Conservation (phyloP, 2,113 vertebrate genomes). For the Circaetus gallicus region DNA sequence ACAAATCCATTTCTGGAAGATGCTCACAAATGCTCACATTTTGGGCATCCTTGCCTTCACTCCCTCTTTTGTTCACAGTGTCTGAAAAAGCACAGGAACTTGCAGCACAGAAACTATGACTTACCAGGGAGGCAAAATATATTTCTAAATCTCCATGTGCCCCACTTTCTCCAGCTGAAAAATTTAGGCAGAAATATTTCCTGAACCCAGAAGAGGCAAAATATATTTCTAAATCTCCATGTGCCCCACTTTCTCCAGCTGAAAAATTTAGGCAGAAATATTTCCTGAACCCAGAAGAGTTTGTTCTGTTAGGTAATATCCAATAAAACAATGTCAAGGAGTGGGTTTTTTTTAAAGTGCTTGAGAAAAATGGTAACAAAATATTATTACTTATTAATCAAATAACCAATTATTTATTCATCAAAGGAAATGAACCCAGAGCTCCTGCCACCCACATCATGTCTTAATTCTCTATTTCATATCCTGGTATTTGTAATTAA, state of each 20-base stretch:
- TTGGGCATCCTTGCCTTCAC: not conserved
- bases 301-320: not conserved
- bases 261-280: not conserved
- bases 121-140: not conserved
- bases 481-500: not conserved
- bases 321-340: not conserved
- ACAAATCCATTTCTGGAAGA: not conserved
- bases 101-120: not conserved
- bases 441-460: not conserved
- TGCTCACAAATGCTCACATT: fast-evolving
- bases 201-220: not conserved
- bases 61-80: not conserved
- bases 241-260: not conserved
- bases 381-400: constrained; percentile 58
- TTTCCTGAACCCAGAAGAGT: not conserved
- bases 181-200: not conserved
- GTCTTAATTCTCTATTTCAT: not conserved
- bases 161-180: not conserved
- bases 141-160: not conserved
- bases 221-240: not conserved
- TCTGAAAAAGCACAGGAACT: not conserved
- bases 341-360: not conserved
- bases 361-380: constrained; percentile 28
- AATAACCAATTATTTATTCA: constrained; percentile 44
- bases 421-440: constrained; percentile 30